Conservation (phyloP, 2,113 vertebrate genomes). For the Opisthocomus hoazin region DNA sequence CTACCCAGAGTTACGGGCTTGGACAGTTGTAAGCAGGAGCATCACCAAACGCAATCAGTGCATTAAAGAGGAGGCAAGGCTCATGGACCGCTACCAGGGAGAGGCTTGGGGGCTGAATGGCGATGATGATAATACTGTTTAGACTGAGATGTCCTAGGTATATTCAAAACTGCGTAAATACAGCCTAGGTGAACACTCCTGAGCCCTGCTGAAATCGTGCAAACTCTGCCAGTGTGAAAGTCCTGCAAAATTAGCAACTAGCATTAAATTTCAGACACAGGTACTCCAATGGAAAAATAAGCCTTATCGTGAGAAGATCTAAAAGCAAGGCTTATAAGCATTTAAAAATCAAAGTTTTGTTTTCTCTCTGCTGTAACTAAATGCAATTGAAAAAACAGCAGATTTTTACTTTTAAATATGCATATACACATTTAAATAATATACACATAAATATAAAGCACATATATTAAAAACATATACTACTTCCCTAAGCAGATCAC, state of each 20-base stretch:
- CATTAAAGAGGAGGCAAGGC: background rate
- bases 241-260: background rate
- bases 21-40: background rate
- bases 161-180: background rate
- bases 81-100: accelerated
- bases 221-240: background rate
- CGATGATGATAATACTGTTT: background rate
- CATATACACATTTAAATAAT: background rate
- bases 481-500: background rate
- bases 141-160: background rate
- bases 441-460: background rate
- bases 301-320: background rate
- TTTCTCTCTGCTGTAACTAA: background rate
- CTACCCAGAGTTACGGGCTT: background rate
- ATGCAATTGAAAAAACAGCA: background rate
- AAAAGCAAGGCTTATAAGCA: background rate
- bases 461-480: background rate
- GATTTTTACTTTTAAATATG: background rate
- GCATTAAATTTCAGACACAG: background rate
- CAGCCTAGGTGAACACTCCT: background rate
- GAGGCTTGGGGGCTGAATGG: background rate
- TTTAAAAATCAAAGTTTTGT: background rate
- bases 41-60: background rate
- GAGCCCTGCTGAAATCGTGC: background rate
- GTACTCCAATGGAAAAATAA: background rate